A percentile compares a stretch with the other conserved stretches of the same genome.
Evolutionary conservation across 2,888 invertebrate species (phyloP).

Genomic region (Hyles lineata): DNA sequence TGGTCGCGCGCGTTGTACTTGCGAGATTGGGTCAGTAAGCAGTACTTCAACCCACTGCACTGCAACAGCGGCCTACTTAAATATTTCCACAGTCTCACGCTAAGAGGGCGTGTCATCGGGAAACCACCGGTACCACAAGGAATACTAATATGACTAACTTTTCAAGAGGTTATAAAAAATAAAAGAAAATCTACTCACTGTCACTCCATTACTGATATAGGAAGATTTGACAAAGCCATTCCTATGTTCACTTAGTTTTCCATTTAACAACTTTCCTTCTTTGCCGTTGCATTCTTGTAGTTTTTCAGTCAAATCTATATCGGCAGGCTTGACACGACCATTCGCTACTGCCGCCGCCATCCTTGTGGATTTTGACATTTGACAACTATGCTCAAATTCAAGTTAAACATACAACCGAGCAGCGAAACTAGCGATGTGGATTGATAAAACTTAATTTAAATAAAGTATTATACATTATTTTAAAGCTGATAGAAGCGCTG

Average conservation of each 20-base stretch:
- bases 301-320: conserved; percentile 45
- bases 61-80: background rate
- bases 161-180: conserved; percentile 45
- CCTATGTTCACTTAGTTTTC: conserved; percentile 55
- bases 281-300: conserved; percentile 54
- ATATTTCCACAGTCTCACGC: background rate
- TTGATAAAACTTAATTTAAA: background rate
- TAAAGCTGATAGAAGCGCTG: conserved; percentile 6
- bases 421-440: conserved; percentile 8
- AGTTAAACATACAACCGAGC: background rate
- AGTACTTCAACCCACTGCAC: background rate
- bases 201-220: conserved; percentile 57
- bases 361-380: conserved; percentile 44
- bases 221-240: conserved; percentile 66
- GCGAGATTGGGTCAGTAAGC: background rate
- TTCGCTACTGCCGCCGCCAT: conserved; percentile 63
- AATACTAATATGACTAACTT: conserved; percentile 27
- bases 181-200: conserved; percentile 64
- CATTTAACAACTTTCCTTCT: conserved; percentile 57
- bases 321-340: conserved; percentile 50
- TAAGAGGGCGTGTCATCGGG: conserved; percentile 32
- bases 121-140: conserved; percentile 27
- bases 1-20: background rate
- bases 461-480: conserved; percentile 16
- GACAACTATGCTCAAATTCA: background rate